phyloP scores from a whole-genome alignment of 2,888 invertebrate genomes.

The Clepsis dumicolana region DNA sequence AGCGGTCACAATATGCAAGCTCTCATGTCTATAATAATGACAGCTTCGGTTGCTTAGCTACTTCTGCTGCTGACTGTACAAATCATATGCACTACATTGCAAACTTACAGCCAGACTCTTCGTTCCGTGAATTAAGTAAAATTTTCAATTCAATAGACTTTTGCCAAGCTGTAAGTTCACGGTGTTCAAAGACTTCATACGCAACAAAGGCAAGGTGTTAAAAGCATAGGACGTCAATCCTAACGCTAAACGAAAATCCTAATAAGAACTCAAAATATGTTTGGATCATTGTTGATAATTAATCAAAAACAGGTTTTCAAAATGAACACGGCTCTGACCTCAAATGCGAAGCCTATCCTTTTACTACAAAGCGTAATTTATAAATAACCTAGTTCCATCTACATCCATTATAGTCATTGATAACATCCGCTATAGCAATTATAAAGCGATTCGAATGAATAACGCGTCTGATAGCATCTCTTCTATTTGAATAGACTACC shows the following conservation, averaged over 20 bases:
- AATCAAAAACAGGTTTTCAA: neutral
- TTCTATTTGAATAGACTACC: slow-evolving; percentile 34
- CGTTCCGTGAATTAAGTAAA: neutral
- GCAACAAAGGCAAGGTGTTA: too few species aligned
- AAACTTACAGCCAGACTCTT: neutral
- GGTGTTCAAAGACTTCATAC: too few species aligned
- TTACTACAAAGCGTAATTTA: slow-evolving; percentile 9
- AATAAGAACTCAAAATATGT: too few species aligned
- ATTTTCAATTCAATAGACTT: too few species aligned
- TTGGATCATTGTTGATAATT: too few species aligned
- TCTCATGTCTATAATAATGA: too few species aligned
- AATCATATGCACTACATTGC: neutral
- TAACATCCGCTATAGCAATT: slow-evolving; percentile 47
- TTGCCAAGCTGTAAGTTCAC: too few species aligned
- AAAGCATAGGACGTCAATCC: too few species aligned
- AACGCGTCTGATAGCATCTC: slow-evolving; percentile 44
- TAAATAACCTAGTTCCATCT: slow-evolving; percentile 23
- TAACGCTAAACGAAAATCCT: too few species aligned
- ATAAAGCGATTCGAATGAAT: slow-evolving; percentile 51
- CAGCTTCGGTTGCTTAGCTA: too few species aligned
- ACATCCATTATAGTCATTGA: slow-evolving; percentile 39
- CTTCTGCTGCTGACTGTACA: too few species aligned
- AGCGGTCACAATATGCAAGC: too few species aligned
- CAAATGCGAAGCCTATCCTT: neutral
- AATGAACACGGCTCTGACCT: neutral